These are phyloP conservation scores for Tiphia femorata DNA, from an alignment of 2,888 invertebrate genomes.

Conservation along the genomic window DNA sequence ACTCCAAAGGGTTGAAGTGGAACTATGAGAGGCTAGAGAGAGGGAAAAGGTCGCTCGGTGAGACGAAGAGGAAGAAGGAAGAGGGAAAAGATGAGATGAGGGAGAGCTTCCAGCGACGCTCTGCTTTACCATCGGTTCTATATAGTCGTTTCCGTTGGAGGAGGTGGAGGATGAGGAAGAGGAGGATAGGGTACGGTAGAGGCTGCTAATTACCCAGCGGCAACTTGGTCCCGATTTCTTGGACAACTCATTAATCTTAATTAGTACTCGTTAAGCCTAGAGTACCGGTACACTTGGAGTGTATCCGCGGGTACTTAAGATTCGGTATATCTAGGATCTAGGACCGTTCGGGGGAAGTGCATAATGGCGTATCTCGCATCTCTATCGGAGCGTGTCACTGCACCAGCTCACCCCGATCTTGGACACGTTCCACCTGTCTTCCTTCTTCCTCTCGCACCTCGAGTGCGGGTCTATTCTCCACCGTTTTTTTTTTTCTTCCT, in stretches of 20 bases:
- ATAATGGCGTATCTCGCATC: too few species aligned
- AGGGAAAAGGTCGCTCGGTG: not conserved
- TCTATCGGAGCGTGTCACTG: too few species aligned
- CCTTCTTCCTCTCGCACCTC: too few species aligned
- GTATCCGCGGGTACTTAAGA: not conserved
- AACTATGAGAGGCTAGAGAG: too few species aligned
- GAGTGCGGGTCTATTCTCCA: too few species aligned
- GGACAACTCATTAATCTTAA: conserved; percentile 11
- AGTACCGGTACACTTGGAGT: not conserved
- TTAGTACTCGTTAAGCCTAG: conserved; percentile 3
- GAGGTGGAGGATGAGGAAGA: too few species aligned
- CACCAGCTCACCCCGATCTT: too few species aligned
- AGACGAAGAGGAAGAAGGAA: not conserved
- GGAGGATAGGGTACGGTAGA: conserved; percentile 2
- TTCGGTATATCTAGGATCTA: not conserved
- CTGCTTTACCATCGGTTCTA: not conserved
- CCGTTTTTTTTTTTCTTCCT: too few species aligned
- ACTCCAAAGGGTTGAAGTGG: too few species aligned
- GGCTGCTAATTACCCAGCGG: conserved; percentile 9
- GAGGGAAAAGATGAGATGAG: not conserved
- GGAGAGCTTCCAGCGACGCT: conserved; percentile 4
- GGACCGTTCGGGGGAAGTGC: too few species aligned
- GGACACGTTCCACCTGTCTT: too few species aligned
- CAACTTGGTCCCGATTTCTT: conserved; percentile 10
- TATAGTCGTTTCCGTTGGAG: too few species aligned